phyloP scores from a whole-genome alignment of 1,140 invertebrate genomes.

The Coelopa frigida region DNA sequence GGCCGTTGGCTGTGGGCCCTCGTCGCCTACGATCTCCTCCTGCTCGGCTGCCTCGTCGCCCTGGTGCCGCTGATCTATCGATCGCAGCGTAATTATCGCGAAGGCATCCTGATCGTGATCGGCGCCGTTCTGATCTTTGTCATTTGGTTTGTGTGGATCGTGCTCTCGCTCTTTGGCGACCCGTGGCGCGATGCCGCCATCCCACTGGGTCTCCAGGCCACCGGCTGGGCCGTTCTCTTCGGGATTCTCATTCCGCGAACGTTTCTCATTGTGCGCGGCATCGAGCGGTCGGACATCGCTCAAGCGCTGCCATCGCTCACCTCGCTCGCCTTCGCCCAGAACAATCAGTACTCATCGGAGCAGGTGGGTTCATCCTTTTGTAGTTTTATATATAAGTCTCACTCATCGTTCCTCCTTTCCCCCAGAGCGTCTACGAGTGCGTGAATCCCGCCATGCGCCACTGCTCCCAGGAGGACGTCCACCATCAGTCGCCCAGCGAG shows the following conservation, averaged over 20 bases:
- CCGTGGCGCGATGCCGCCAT: conserved; percentile 52
- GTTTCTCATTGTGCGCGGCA: conserved; percentile 52
- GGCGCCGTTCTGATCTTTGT: conserved; percentile 35
- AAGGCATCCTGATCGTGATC: conserved; percentile 48
- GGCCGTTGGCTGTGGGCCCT: conserved; percentile 44
- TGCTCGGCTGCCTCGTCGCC: conserved; percentile 48
- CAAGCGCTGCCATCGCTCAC: conserved; percentile 47
- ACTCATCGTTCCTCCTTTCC: background rate
- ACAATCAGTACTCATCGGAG: conserved; percentile 43
- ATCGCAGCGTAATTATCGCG: conserved; percentile 56
- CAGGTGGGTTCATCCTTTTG: conserved; percentile 28
- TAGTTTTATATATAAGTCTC: background rate
- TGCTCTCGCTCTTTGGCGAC: conserved; percentile 45
- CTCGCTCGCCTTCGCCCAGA: conserved; percentile 42
- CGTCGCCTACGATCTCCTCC: conserved; percentile 50
- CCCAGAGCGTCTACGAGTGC: conserved; percentile 42
- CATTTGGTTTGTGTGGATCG: conserved; percentile 52
- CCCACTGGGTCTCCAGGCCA: conserved; percentile 51
- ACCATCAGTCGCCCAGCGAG: conserved; percentile 40
- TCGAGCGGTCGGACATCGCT: conserved; percentile 48
- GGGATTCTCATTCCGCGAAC: conserved; percentile 55
- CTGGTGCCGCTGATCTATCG: conserved; percentile 51
- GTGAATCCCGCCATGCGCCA: conserved; percentile 44
- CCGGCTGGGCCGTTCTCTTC: conserved; percentile 50
- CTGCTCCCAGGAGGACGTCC: conserved; percentile 31